Evolutionary conservation across 1,140 invertebrate species (phyloP), one percentile per base, ranked within the genome.

Genomic region (Aphaenogaster rudis): DNA sequence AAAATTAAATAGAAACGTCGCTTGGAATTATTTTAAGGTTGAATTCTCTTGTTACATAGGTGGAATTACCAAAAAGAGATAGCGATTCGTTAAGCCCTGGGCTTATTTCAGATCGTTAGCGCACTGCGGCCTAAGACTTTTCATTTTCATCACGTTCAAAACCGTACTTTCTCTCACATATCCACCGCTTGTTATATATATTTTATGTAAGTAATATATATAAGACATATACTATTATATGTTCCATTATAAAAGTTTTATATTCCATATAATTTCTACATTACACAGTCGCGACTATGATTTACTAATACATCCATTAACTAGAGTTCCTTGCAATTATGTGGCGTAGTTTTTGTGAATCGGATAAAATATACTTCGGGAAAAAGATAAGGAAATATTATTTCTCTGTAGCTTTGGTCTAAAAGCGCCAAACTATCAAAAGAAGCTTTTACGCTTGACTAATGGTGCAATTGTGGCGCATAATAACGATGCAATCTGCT

Each of bases 401-500:
- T 42, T 11, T 15, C 17, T 48, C 13, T 52, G 3, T 6, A 52
- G 36, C 13, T 66, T 17, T 42, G 36, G 64, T 42, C 15, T 21
- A 21, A 39, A 79, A 50, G 17, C 50, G 9, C 3, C 13, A 80
- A 48, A 69, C 78, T 50, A 67, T 48, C 45, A 80, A 80, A 80
- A 69, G 45, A 54, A 28, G 33, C 39, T 39, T 67, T 67, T 39
- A 52, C 13, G 28, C 33, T 69, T 80, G 63, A 66, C 78, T 61
- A 61, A 28, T 57, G 76, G 28, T 8, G 57, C 57, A 78, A 78
- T 78, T 64, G 54, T 36, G 57, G 15, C 21, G 57, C 15, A 28
- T 59, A 63, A 78, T 52, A 67, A 80, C 61, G 33, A 42, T 52
- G 78, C 63, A 80, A 80, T 80, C 63, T 80, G 78, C 21, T 69